phyloP scores from a whole-genome alignment of 2,113 vertebrate genomes.

The Salvelinus fontinalis region DNA sequence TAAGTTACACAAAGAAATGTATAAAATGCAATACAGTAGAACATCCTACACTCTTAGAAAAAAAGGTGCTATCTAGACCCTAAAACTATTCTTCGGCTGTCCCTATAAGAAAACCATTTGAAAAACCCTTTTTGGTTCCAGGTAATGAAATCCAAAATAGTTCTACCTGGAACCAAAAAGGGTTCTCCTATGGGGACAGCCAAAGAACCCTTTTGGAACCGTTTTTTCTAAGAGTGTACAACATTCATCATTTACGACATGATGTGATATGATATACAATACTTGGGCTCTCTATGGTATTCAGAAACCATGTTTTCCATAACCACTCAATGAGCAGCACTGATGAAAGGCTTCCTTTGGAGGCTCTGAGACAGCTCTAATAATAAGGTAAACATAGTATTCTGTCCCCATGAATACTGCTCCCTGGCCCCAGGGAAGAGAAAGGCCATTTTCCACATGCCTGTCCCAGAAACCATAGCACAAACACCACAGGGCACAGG shows the following conservation, averaged over 20 bases:
- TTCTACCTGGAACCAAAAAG: too few species aligned
- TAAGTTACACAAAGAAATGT: conserved; percentile 9
- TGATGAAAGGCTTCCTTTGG: conserved; percentile 13
- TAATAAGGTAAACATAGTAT: conserved; percentile 51
- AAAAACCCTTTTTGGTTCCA: too few species aligned
- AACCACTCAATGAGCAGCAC: conserved; percentile 1
- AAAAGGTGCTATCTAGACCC: too few species aligned
- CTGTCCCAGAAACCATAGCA: conserved; percentile 56
- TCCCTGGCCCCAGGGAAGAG: conserved; percentile 33
- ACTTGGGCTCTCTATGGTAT: background rate
- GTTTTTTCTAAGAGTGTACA: background rate
- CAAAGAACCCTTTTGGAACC: too few species aligned
- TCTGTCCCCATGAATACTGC: conserved; percentile 22
- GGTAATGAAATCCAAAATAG: too few species aligned
- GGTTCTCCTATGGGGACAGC: too few species aligned
- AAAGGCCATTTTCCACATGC: conserved; percentile 44
- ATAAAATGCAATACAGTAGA: conserved; percentile 17
- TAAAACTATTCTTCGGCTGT: too few species aligned
- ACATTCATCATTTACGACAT: background rate
- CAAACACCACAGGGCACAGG: conserved; percentile 28
- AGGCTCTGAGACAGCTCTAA: conserved; percentile 44
- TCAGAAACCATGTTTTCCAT: background rate
- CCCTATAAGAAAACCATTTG: too few species aligned
- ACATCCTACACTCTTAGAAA: background rate
- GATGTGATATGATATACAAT: background rate